Base-by-base conservation (phyloP, 1,140 invertebrate genomes). In the Drosophila melanogaster region DNA sequence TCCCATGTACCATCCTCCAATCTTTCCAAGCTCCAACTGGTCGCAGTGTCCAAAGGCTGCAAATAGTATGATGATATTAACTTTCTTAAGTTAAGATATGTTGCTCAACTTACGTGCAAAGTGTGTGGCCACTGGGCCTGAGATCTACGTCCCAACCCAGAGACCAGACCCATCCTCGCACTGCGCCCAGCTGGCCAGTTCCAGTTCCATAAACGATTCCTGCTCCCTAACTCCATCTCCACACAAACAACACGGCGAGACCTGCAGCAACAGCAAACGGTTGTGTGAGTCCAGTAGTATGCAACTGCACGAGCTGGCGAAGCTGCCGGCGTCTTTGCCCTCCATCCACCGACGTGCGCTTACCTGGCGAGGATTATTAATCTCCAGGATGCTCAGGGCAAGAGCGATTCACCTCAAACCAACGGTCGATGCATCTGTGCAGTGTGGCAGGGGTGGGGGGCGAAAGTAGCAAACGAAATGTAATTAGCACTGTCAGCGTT, bases 331-430 rank as follows among this genome's bases (percentile, higher is more conserved):
- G 3, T 22, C 19, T 22, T 22, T 22, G 19, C 19, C 19, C 19
- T 22, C 5, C 24, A 5, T 26, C 6, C 24, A 6, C 5, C 24
- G n/a, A 70, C 3, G 6, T 12, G 24, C 7, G 4, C 64, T 92
- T 73, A 89, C 85, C 79, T 91, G 62, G 60, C 69, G 56, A 92
- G 79, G 85, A 71, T 84, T 91, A 94, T 95, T 96, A 98, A 94
- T 98, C 97, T 77, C 96, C 96, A 74, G 98, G 98, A 94, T 99
- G 98, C 93, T 98, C 98, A 35, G 98, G 98, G 94, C 98, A 99
- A 77, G 97, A 98, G 93, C 98, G 95, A 94, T 98, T 99, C 87
- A 98, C 96, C 94, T 98, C 96, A 94, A 99, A 99, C 98, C 98
- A 99, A 93, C 96, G 95, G 94, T 99, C 98, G 93, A 98, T 98